Evolutionary conservation across 92 coral and sea anemone species (phyloP).

Genomic region (Parazoanthus swiftii): DNA sequence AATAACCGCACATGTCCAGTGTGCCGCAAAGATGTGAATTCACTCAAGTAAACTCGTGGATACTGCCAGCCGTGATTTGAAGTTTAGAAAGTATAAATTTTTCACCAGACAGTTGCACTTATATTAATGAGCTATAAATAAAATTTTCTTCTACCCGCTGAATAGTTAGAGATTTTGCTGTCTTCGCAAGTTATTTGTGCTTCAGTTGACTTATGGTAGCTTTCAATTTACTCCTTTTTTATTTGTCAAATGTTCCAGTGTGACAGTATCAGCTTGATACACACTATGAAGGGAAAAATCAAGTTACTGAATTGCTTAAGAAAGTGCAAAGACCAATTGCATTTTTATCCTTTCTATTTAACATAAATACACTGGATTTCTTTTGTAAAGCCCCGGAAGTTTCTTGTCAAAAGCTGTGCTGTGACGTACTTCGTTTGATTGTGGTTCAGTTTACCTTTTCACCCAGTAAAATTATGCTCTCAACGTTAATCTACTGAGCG

Average conservation of each 20-base stretch:
- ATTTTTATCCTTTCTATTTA: too few relatives aligned
- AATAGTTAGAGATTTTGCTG: not conserved
- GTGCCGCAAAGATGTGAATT: constrained; percentile 70
- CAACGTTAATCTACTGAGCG: not conserved
- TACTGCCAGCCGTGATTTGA: not conserved
- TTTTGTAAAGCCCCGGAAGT: too few relatives aligned
- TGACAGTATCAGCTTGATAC: not conserved
- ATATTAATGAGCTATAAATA: too few relatives aligned
- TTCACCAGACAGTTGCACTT: not conserved
- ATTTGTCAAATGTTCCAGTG: not conserved
- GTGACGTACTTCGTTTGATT: not conserved
- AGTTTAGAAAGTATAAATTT: not conserved
- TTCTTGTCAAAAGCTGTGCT: not conserved
- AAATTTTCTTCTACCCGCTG: not conserved
- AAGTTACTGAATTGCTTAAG: not conserved
- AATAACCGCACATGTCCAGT: constrained; percentile 86
- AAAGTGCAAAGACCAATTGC: too few relatives aligned
- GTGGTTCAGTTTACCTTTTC: not conserved
- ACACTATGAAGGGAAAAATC: not conserved
- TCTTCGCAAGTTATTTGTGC: not conserved
- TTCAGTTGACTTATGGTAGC: not conserved
- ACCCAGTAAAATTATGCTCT: not conserved
- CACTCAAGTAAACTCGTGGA: not conserved
- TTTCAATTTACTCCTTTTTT: too few relatives aligned
- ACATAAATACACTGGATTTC: too few relatives aligned